These are phyloP conservation scores for Cyclura pinguis DNA, from an alignment of 2,797 vertebrate species.

Conservation along the genomic window DNA sequence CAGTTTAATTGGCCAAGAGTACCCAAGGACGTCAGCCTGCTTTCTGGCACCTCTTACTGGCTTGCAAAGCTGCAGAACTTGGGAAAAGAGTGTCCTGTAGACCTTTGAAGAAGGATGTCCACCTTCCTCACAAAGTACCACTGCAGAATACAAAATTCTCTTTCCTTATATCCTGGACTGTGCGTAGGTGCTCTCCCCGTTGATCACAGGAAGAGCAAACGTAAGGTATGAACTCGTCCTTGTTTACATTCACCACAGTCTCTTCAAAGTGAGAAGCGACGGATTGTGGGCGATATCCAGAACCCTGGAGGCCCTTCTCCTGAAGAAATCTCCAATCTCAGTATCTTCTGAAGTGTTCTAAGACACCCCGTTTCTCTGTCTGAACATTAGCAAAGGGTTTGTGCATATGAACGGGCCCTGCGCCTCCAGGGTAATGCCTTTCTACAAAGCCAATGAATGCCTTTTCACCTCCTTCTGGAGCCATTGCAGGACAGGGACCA, in stretches of 20 bases:
- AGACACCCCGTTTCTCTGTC: background rate
- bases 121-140: background rate
- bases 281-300: background rate
- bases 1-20: too few relatives aligned
- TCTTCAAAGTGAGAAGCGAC: too few relatives aligned
- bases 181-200: background rate
- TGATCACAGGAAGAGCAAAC: too few relatives aligned
- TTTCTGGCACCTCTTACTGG: background rate
- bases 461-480: background rate
- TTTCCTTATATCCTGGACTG: background rate
- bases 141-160: background rate
- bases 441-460: background rate
- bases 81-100: too few relatives aligned
- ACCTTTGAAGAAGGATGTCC: background rate
- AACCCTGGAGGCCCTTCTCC: background rate
- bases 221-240: background rate
- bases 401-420: background rate
- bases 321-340: background rate
- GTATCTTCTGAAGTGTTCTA: background rate
- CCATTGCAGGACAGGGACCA: background rate
- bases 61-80: background rate
- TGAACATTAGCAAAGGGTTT: too few relatives aligned
- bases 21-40: background rate
- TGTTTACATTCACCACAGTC: background rate
- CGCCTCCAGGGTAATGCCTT: too few relatives aligned